Base-by-base conservation (phyloP, 1,140 invertebrate genomes). In the Polypedilum vanderplanki region DNA sequence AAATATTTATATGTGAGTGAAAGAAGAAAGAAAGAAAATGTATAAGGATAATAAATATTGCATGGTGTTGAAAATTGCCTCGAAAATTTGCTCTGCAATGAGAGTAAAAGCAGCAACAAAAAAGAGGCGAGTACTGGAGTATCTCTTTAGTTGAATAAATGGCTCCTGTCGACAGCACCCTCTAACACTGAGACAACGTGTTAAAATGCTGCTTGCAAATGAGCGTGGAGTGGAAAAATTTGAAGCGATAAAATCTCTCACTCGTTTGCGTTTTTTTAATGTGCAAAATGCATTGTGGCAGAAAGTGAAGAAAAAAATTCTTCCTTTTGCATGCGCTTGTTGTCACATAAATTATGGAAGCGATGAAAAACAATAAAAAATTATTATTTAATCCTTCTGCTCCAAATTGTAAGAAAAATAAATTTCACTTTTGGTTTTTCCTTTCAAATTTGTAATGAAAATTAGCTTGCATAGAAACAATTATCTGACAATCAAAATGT, bases 21-120 rank as follows among this genome's bases (percentile, higher is more conserved):
- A 41, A 64, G 70, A 74, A n/a, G n/a, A n/a, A n/a, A n/a, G n/a
- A n/a, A n/a, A n/a, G n/a, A n/a, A n/a, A 75, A 70, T 33, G n/a
- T 17, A 74, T 70, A 75, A 75, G 73, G 18, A 73, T 73, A 24
- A 40, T 74, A 74, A 74, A 67, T 40, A 12, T 74, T 33, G 40
- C 40, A 70, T 18, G 40, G 64, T 10, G 65, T 70, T 70, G 65
- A 70, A 70, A 70, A 70, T 70, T 70, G 65, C 65, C 65, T 70
- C 20, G 65, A 70, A 70, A 70, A 70, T 70, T 70, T 70, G 65
- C 17, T 70, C 24, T 5, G 24, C 24, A 33, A 33, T 33, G 24
- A 33, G 24, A 33, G 24, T 3, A 33, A 5, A 33, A 33, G 24
- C 24, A 33, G 24, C 24, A 33, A 33, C 1, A 33, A 70, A 18